phyloP scores from a whole-genome alignment of 2,113 vertebrate species.

The Motacilla alba region DNA sequence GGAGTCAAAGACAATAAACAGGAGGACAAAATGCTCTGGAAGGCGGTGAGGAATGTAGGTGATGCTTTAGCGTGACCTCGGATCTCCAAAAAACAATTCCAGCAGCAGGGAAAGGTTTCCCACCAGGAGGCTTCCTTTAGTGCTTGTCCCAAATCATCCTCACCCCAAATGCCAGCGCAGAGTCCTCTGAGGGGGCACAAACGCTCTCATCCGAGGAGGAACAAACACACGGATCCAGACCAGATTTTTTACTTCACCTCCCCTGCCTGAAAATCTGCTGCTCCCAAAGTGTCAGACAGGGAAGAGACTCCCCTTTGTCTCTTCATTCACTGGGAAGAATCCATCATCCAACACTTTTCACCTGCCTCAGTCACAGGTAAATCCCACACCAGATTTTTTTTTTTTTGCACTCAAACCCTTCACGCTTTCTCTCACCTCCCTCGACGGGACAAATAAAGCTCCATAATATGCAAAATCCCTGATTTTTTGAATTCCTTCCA shows the following conservation, averaged over 20 bases:
- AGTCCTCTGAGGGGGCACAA: neutral
- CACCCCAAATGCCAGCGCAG: neutral
- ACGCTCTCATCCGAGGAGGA: neutral
- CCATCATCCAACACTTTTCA: slow-evolving; percentile 60
- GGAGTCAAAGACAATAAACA: neutral
- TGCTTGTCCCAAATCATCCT: neutral
- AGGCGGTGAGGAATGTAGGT: neutral
- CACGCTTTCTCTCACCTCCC: slow-evolving; percentile 8
- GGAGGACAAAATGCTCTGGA: neutral
- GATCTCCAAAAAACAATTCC: neutral
- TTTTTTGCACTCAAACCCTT: neutral
- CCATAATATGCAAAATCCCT: slow-evolving; percentile 1
- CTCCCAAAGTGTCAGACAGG: slow-evolving; percentile 48
- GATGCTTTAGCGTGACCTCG: neutral
- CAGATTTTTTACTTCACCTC: slow-evolving; percentile 63
- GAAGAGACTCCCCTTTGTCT: slow-evolving; percentile 61
- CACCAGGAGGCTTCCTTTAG: neutral
- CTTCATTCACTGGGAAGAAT: slow-evolving; percentile 51
- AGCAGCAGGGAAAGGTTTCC: neutral
- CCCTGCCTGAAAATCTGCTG: slow-evolving; percentile 40
- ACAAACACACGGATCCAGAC: slow-evolving; percentile 22
- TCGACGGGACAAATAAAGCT: slow-evolving; percentile 21
- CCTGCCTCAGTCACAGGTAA: slow-evolving; percentile 54
- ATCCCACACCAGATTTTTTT: slow-evolving; percentile 34
- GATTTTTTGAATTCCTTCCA: slow-evolving; percentile 40